Evolutionary conservation across 2,888 invertebrate species (phyloP).

Genomic region (Ennomos erosarius): DNA sequence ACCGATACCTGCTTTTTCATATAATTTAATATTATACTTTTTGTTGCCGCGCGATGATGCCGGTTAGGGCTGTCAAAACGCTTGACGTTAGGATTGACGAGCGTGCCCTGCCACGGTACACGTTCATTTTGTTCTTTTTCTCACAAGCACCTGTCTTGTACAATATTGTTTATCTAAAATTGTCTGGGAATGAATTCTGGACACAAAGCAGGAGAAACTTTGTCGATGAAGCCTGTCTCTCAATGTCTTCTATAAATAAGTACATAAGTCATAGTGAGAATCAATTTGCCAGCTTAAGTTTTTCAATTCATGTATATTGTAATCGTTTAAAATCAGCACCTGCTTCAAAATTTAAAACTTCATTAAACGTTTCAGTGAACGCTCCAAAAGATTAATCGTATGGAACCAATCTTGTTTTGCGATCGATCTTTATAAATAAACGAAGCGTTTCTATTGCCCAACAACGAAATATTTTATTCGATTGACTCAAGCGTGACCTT

Average conservation of each 20-base stretch:
- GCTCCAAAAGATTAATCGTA: constrained; percentile 3
- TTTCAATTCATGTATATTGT: background rate
- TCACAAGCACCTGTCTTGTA: constrained; percentile 67
- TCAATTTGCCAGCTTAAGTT: background rate
- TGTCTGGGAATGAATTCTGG: constrained; percentile 46
- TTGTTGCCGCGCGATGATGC: constrained; percentile 70
- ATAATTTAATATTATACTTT: constrained; percentile 59
- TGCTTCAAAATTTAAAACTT: constrained; percentile 8
- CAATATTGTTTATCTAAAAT: constrained; percentile 64
- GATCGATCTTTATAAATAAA: background rate
- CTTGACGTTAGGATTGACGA: constrained; percentile 82
- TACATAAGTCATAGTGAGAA: no score
- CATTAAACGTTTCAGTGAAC: constrained; percentile 5
- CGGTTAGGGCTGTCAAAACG: constrained; percentile 82
- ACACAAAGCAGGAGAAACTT: background rate
- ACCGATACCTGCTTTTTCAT: constrained; percentile 31
- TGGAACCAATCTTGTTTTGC: constrained; percentile 13
- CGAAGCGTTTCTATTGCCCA: constrained; percentile 27
- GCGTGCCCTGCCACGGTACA: constrained; percentile 61
- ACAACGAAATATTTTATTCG: constrained; percentile 13
- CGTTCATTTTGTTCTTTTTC: constrained; percentile 72
- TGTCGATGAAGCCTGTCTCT: no score
- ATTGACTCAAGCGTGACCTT: no score
- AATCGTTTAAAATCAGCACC: constrained; percentile 2
- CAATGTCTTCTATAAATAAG: no score